Percentiles rank a stretch among this genome's conserved stretches.
phyloP scores from a whole-genome alignment of 2,113 vertebrate genomes.

The Heterocephalus glaber region DNA sequence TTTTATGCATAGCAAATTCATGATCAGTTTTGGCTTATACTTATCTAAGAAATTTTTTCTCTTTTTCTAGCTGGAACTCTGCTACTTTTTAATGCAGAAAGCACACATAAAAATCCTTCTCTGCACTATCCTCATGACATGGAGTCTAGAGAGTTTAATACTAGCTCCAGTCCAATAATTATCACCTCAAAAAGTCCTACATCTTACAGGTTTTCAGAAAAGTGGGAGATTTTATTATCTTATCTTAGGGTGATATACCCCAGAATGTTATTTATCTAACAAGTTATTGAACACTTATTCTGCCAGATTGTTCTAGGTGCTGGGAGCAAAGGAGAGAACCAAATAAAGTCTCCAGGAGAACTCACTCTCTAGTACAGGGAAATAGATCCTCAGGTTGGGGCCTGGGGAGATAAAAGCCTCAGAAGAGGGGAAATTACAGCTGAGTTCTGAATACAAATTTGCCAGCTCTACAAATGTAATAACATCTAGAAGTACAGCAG shows the following conservation, averaged over 20 bases:
- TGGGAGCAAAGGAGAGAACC: not conserved
- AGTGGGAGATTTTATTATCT: not conserved
- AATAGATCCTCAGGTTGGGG: not conserved
- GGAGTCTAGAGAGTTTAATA: not conserved
- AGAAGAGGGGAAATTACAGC: not conserved
- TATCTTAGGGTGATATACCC: not conserved
- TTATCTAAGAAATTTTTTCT: not conserved
- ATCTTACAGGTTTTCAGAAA: conserved; percentile 33
- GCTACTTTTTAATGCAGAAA: not conserved
- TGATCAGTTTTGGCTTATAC: not conserved
- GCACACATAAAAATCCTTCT: not conserved
- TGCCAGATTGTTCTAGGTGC: not conserved
- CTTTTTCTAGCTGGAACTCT: not conserved
- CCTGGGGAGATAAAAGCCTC: not conserved
- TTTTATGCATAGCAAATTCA: not conserved
- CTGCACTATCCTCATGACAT: not conserved
- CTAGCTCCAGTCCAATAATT: not conserved
- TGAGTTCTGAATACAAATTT: conserved; percentile 28
- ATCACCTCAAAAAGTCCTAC: not conserved
- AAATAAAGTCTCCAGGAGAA: not conserved
- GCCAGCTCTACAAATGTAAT: not conserved
- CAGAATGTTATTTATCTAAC: not conserved
- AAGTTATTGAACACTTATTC: not conserved
- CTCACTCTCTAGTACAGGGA: not conserved
- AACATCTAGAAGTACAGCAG: not conserved